These are phyloP conservation scores for Serinus canaria DNA, from an alignment of 2,113 vertebrate species.

Conservation along the genomic window DNA sequence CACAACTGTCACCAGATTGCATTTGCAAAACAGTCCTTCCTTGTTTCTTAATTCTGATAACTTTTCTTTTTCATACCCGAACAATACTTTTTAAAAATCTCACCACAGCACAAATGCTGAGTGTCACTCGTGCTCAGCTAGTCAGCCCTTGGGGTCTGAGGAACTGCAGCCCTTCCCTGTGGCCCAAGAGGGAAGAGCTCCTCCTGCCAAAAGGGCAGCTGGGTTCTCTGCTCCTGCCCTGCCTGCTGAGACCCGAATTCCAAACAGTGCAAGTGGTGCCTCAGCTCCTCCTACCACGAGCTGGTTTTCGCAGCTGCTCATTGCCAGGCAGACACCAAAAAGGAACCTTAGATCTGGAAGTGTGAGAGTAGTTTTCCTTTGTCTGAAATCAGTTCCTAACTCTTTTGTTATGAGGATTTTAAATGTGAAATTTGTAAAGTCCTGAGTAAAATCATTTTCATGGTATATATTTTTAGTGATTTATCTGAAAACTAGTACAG, in stretches of 20 bases:
- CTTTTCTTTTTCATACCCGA: neutral
- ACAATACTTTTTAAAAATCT: neutral
- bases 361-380: neutral
- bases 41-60: neutral
- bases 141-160: neutral
- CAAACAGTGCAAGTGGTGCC: neutral
- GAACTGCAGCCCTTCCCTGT: neutral
- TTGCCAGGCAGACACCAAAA: neutral
- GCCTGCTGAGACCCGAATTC: rapidly evolving
- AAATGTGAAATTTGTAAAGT: neutral
- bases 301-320: neutral
- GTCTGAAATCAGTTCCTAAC: neutral
- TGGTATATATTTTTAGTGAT: neutral
- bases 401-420: neutral
- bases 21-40: neutral
- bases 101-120: neutral
- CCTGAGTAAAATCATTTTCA: neutral
- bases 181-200: neutral
- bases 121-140: neutral
- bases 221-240: neutral
- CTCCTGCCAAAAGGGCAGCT: neutral
- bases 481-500: neutral
- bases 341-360: neutral
- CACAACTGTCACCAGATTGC: neutral
- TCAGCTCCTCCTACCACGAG: neutral